Percentiles rank a stretch among this genome's conserved stretches.
phyloP scores from a whole-genome alignment of 2,113 vertebrate species.

The Cryptotis parvus region DNA sequence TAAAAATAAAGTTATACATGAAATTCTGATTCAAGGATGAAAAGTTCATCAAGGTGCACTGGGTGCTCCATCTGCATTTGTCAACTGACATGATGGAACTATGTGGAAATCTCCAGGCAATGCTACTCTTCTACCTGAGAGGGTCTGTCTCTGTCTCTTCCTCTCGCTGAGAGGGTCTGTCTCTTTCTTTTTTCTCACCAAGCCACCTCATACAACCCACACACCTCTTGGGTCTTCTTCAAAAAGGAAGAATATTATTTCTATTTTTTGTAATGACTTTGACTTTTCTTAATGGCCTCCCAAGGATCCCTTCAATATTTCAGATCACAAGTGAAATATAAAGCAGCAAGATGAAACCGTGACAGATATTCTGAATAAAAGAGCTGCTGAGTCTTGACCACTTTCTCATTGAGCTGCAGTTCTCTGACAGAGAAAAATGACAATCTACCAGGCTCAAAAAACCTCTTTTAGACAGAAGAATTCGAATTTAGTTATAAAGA shows the following conservation, averaged over 20 bases:
- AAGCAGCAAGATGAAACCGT: neutral
- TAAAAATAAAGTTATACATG: slow-evolving; percentile 22
- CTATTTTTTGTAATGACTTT: neutral
- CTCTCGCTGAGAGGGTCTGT: no score
- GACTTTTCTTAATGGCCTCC: neutral
- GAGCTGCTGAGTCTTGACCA: neutral
- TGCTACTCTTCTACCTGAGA: neutral
- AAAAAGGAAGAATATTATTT: neutral
- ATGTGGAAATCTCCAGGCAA: neutral
- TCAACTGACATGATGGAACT: neutral
- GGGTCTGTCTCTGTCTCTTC: neutral
- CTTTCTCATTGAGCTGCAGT: slow-evolving; percentile 19
- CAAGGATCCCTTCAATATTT: neutral
- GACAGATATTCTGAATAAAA: neutral
- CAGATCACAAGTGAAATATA: neutral
- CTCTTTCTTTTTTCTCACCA: neutral
- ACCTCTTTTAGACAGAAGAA: neutral
- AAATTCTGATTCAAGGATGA: slow-evolving; percentile 31
- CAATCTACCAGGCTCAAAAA: slow-evolving; percentile 15
- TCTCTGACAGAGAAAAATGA: slow-evolving; percentile 1
- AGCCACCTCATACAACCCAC: neutral
- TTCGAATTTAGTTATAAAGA: slow-evolving; percentile 24
- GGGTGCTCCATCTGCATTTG: neutral
- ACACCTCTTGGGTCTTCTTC: neutral
- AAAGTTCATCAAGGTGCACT: neutral